Conservation (phyloP, 2,797 vertebrate genomes). For the Distichodus sexfasciatus region DNA sequence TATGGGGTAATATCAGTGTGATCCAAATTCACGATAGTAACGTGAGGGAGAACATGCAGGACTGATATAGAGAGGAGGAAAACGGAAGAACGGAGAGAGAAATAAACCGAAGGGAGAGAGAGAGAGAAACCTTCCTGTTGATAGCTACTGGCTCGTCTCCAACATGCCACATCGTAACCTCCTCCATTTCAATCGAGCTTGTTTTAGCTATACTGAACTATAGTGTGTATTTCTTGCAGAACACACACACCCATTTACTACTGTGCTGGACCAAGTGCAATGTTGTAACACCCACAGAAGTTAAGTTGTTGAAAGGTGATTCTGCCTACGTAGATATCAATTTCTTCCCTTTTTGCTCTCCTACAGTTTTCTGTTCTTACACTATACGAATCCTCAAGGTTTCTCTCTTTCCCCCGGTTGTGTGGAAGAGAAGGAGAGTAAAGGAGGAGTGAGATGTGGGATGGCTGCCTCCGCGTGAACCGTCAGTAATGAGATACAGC, state of each 20-base stretch:
- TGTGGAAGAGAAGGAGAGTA: neutral
- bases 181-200: too few relatives aligned
- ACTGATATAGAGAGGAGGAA: neutral
- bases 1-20: slow-evolving; percentile 32
- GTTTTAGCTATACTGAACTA: too few relatives aligned
- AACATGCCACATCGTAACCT: too few relatives aligned
- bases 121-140: too few relatives aligned
- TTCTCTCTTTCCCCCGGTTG: neutral
- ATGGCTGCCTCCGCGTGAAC: neutral
- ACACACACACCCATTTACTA: slow-evolving; percentile 22
- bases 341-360: too few relatives aligned
- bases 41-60: neutral
- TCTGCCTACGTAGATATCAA: too few relatives aligned
- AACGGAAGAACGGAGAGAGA: neutral
- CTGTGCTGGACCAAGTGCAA: too few relatives aligned
- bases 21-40: slow-evolving; percentile 27
- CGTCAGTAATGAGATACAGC: slow-evolving; percentile 16
- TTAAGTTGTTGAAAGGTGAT: too few relatives aligned
- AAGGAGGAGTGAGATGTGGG: neutral
- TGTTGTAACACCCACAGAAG: too few relatives aligned
- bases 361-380: slow-evolving; percentile 45
- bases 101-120: slow-evolving; percentile 17
- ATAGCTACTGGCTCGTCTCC: too few relatives aligned
- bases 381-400: too few relatives aligned
- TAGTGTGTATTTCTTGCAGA: too few relatives aligned